These are phyloP conservation scores for Rafetus swinhoei DNA, from an alignment of 2,113 vertebrate species.

Conservation along the genomic window DNA sequence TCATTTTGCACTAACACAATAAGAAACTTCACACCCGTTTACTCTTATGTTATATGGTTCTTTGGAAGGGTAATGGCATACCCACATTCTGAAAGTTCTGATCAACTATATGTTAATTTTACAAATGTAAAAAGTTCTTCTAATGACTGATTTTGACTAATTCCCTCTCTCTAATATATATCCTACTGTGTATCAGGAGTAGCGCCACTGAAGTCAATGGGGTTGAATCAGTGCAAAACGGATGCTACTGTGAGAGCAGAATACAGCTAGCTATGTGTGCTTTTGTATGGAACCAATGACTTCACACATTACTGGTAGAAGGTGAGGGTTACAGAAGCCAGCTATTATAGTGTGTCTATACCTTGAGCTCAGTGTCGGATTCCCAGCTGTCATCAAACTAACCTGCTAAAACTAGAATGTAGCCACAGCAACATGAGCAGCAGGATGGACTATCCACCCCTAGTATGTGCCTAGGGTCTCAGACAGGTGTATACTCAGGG, in stretches of 20 bases:
- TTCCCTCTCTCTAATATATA: background rate
- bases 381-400: background rate
- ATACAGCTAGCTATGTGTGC: accelerated
- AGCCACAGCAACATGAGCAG: background rate
- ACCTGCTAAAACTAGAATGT: background rate
- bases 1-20: background rate
- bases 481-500: background rate
- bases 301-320: background rate
- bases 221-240: background rate
- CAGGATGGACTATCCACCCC: background rate
- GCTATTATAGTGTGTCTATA: background rate
- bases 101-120: background rate
- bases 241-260: background rate
- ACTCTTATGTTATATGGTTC: background rate
- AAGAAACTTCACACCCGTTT: background rate
- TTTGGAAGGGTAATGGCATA: background rate
- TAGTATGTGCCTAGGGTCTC: background rate
- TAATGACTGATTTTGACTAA: background rate
- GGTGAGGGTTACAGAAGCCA: background rate
- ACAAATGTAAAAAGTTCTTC: background rate
- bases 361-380: background rate
- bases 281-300: background rate
- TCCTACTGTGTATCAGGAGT: background rate
- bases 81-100: background rate
- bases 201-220: background rate